phyloP scores from a whole-genome alignment of 2,797 vertebrate species.

The Sphenopsis melanotis region DNA sequence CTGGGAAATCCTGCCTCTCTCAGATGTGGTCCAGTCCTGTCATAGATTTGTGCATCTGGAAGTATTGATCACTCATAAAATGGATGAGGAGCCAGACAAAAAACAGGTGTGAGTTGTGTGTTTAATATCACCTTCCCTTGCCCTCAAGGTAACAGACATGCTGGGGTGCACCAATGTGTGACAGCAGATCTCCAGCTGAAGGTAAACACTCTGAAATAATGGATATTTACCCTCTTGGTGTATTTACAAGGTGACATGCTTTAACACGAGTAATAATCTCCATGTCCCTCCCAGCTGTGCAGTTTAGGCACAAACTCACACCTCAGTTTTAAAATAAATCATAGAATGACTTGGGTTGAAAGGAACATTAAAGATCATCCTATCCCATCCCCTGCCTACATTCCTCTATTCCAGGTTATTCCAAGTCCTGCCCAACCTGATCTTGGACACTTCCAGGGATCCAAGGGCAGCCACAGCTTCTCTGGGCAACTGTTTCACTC shows the following conservation, averaged over 20 bases:
- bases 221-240: not conserved
- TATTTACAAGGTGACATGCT: not conserved
- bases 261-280: not conserved
- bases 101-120: not conserved
- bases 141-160: not conserved
- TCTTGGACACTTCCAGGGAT: not conserved
- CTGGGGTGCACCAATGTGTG: not conserved
- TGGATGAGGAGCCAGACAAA: not conserved
- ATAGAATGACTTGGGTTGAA: not conserved
- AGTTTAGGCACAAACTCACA: not conserved
- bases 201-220: not conserved
- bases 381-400: not conserved
- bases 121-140: not conserved
- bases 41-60: not conserved
- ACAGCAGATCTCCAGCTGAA: not conserved
- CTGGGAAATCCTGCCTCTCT: not conserved
- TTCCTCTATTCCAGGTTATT: not conserved
- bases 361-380: not conserved
- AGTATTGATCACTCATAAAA: not conserved
- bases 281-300: not conserved
- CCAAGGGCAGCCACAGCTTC: not conserved
- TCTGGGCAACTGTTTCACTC: not conserved
- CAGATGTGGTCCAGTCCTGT: not conserved
- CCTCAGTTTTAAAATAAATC: not conserved
- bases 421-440: not conserved